phyloP scores from a whole-genome alignment of 2,113 vertebrate genomes.

The Podarcis cretensis region DNA sequence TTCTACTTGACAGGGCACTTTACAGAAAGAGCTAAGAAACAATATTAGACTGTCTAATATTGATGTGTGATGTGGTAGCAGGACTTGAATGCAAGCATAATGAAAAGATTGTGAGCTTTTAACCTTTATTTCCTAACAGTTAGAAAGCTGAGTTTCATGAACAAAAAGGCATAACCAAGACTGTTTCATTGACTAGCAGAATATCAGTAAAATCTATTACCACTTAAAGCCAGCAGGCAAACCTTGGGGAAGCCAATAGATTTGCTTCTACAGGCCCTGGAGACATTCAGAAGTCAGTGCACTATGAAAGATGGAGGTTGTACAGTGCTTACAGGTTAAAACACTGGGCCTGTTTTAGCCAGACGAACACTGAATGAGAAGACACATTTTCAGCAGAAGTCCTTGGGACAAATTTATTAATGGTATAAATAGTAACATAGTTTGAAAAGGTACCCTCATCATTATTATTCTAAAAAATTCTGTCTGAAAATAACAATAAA shows the following conservation, averaged over 20 bases:
- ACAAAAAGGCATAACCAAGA: not conserved
- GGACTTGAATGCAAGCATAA: not conserved
- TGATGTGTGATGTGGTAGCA: constrained; percentile 5
- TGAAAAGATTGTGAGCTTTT: not conserved
- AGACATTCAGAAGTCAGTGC: constrained; percentile 1
- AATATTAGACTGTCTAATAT: constrained; percentile 6
- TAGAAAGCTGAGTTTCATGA: not conserved
- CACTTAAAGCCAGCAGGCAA: constrained; percentile 2
- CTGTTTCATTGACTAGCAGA: constrained; percentile 3
- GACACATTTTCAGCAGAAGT: not conserved
- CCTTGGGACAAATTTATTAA: not conserved
- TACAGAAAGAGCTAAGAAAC: constrained; percentile 30
- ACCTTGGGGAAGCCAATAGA: not conserved
- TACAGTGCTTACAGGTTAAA: not conserved
- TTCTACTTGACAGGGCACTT: constrained; percentile 3
- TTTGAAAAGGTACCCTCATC: not conserved
- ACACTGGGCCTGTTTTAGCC: not conserved
- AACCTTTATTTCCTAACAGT: constrained; percentile 32
- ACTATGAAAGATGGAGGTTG: not conserved
- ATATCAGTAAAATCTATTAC: not conserved
- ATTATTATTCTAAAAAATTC: not conserved
- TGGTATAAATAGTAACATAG: not conserved
- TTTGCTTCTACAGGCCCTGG: not conserved
- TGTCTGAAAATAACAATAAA: not conserved
- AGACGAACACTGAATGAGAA: not conserved